Evolutionary conservation across 2,797 vertebrate species (phyloP).

Genomic region (Gadopsis marmoratus): DNA sequence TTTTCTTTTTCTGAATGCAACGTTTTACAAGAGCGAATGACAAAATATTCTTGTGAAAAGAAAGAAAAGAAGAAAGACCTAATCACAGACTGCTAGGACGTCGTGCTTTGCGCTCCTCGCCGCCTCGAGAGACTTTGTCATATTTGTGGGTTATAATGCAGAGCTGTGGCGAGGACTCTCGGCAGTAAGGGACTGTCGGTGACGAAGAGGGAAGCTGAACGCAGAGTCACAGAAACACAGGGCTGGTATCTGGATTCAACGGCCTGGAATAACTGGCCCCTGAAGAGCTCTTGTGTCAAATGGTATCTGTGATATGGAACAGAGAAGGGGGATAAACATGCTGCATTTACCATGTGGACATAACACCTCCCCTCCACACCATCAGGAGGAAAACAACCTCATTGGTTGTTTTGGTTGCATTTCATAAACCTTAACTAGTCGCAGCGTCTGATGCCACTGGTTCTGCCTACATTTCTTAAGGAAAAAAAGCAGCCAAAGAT

Average conservation of each 20-base stretch:
- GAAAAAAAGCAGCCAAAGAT: not conserved
- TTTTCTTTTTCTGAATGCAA: conserved; percentile 19
- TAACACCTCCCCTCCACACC: conserved; percentile 70
- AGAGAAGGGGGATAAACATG: conserved; percentile 77
- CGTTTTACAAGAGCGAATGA: conserved; percentile 20
- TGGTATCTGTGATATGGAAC: conserved; percentile 81
- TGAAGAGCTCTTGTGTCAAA: conserved; percentile 83
- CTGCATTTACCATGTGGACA: conserved; percentile 79
- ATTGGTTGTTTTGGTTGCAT: conserved; percentile 50
- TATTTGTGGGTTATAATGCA: conserved; percentile 54
- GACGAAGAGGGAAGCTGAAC: conserved; percentile 42
- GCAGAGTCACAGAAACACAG: conserved; percentile 59
- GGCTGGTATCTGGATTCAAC: conserved; percentile 81
- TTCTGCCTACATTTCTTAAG: not conserved
- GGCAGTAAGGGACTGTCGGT: conserved; percentile 44
- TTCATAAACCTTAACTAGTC: conserved; percentile 37
- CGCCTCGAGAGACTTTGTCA: conserved; percentile 27
- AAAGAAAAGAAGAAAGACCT: not conserved
- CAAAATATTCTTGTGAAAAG: conserved; percentile 19
- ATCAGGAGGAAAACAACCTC: conserved; percentile 72
- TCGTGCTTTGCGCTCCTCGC: conserved; percentile 6
- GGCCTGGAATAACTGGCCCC: conserved; percentile 83
- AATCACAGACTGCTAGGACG: conserved; percentile 21
- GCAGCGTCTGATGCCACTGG: conserved; percentile 16
- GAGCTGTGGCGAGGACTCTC: conserved; percentile 43